A percentile compares a stretch with the other conserved stretches of the same genome.
These are phyloP conservation scores for Xestia sexstrigata DNA, from an alignment of 2,888 invertebrate genomes.

Conservation along the genomic window DNA sequence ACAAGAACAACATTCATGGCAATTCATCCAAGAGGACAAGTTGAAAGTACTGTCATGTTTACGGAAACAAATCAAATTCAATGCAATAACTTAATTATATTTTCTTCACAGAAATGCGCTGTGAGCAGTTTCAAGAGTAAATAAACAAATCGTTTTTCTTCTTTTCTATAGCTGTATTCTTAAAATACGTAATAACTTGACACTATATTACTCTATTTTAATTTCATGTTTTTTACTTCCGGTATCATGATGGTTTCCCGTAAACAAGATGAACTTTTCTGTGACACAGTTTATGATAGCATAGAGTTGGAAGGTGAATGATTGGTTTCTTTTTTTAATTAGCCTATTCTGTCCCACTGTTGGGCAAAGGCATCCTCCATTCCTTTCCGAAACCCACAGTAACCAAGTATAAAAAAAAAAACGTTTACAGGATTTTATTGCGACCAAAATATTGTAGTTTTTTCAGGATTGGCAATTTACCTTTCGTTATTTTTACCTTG, in stretches of 20 bases:
- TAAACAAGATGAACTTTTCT: background rate
- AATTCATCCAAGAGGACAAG: conserved; percentile 22
- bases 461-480: background rate
- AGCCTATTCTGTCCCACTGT: no score
- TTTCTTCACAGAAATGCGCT: background rate
- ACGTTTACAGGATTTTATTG: background rate
- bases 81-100: background rate
- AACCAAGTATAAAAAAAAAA: no score
- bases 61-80: conserved; percentile 50
- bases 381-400: no score
- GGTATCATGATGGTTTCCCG: conserved; percentile 8
- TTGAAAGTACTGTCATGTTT: conserved; percentile 46
- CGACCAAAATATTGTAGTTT: background rate
- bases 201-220: no score
- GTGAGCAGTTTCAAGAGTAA: background rate
- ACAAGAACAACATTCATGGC: conserved; percentile 18
- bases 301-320: background rate
- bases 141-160: background rate
- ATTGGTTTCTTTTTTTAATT: background rate
- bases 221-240: conserved; percentile 11
- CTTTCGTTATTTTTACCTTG: background rate
- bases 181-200: background rate
- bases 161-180: background rate
- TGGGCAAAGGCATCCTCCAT: no score
- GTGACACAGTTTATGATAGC: background rate